phyloP scores from a whole-genome alignment of 2,797 vertebrate genomes.

The Bradypodion ventrale region DNA sequence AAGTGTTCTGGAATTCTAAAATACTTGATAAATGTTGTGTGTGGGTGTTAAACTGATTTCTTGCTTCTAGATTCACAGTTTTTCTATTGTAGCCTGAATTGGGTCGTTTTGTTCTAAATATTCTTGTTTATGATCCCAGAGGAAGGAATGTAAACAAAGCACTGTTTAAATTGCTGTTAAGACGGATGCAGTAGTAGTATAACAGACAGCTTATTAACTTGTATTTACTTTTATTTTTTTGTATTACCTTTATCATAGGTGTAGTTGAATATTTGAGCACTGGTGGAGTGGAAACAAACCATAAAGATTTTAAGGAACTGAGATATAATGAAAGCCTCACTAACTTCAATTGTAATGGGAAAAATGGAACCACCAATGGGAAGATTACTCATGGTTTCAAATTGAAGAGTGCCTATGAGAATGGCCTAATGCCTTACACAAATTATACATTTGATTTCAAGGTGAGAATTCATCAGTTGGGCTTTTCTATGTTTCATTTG shows the following conservation, averaged over 20 bases:
- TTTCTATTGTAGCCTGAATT: neutral
- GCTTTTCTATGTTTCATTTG: neutral
- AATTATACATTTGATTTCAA: slow-evolving; percentile 98
- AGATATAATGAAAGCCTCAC: slow-evolving; percentile 96
- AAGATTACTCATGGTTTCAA: slow-evolving; percentile 99
- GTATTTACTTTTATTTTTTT: neutral
- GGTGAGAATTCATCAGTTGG: slow-evolving; percentile 66
- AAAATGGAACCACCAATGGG: slow-evolving; percentile 91
- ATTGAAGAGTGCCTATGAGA: slow-evolving; percentile 97
- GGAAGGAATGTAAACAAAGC: neutral
- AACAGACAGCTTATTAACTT: neutral
- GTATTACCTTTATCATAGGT: slow-evolving; percentile 73
- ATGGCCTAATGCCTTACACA: slow-evolving; percentile 97
- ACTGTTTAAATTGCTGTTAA: neutral
- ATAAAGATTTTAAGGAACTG: slow-evolving; percentile 98
- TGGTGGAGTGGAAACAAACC: slow-evolving; percentile 96
- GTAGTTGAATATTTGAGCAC: slow-evolving; percentile 97
- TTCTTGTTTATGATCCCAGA: neutral
- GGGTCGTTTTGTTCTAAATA: neutral
- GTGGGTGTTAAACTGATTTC: neutral
- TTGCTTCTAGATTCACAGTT: neutral
- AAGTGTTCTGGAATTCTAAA: neutral
- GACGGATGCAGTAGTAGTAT: neutral
- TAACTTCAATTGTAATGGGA: slow-evolving; percentile 97
- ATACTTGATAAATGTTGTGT: neutral